Evolutionary conservation across 2,797 vertebrate genomes (phyloP), one percentile per base, ranked within the genome.

Genomic region (Pangasius djambal): DNA sequence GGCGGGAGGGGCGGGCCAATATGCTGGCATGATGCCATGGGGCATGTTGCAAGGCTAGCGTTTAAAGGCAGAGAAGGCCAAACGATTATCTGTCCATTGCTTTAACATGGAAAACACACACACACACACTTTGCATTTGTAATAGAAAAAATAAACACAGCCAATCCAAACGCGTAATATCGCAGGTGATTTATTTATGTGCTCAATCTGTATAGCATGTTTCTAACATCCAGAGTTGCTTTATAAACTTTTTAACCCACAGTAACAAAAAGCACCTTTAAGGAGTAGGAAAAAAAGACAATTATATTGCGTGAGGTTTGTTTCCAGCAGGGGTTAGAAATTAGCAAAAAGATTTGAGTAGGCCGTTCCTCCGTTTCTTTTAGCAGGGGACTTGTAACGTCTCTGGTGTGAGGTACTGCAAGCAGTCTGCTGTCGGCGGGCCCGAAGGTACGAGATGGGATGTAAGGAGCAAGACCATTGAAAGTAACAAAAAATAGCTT

Each of bases 1-100:
- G 72, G 65, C 67, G 85, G 88, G 91, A 91, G 89, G 89, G 89
- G 90, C n/a, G 20, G 69, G 81, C 37, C 9, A 50, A 72, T 74
- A 31, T 31, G 52, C 70, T 70, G 75, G 84, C 86, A 52, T 85
- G 74, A 77, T 88, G 86, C 83, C 40, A 57, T 25, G 7, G 88
- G 89, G 63, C 87, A 89, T 34, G 90, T 37, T 44, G 79, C 37
- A 72, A 88, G 72, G 82, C 78, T 88, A 63, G 61, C 34, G 31
- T 78, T 78, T 90, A 84, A 88, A 84, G 50, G 70, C 87, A 87
- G 86, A 83, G 44, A 63, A 78, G 61, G 61, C 81, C 13, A 61
- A 83, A 82, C 34, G 0, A 89, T 91, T 89, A 91, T 86, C 79
- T 16, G 0, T 85, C 59, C 74, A 79, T 72, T 81, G 52, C 12